phyloP scores from a whole-genome alignment of 2,113 vertebrate species.

The Festucalex cinctus region DNA sequence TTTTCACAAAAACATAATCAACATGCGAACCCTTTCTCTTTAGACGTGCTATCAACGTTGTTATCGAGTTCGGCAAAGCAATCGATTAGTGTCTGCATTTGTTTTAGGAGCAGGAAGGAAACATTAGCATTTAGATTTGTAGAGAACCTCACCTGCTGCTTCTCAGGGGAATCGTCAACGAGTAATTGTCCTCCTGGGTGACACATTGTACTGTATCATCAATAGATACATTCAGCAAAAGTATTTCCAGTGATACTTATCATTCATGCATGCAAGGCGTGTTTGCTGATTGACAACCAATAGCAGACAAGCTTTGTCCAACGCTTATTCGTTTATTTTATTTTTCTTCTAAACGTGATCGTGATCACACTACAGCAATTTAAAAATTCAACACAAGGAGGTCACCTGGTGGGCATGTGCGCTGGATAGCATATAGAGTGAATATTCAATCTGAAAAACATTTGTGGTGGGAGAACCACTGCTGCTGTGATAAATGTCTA shows the following conservation, averaged over 20 bases:
- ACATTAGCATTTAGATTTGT: conserved; percentile 70
- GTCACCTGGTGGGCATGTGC: no score
- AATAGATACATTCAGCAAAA: conserved; percentile 27
- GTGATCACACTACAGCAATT: no score
- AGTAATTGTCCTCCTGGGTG: conserved; percentile 30
- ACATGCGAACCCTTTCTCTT: not conserved
- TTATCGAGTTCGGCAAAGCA: conserved; percentile 46
- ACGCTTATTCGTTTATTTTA: not conserved
- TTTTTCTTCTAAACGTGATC: not conserved
- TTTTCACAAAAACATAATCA: not conserved
- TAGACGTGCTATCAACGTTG: conserved; percentile 42
- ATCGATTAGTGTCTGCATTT: conserved; percentile 56
- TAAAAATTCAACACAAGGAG: no score
- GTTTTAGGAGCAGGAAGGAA: conserved; percentile 43
- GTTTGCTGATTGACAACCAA: conserved; percentile 38
- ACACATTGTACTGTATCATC: conserved; percentile 13
- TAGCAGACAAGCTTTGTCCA: conserved; percentile 1
- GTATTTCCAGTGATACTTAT: conserved; percentile 24
- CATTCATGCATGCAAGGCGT: conserved; percentile 17
- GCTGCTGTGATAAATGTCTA: no score
- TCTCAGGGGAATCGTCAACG: conserved; percentile 38
- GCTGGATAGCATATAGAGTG: no score
- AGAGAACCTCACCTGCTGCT: conserved; percentile 37
- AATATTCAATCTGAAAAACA: no score
- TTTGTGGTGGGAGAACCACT: no score